Evolutionary conservation across 2,797 vertebrate species (phyloP), one percentile per base, ranked within the genome.

Genomic region (Halcyon smyrnensis): DNA sequence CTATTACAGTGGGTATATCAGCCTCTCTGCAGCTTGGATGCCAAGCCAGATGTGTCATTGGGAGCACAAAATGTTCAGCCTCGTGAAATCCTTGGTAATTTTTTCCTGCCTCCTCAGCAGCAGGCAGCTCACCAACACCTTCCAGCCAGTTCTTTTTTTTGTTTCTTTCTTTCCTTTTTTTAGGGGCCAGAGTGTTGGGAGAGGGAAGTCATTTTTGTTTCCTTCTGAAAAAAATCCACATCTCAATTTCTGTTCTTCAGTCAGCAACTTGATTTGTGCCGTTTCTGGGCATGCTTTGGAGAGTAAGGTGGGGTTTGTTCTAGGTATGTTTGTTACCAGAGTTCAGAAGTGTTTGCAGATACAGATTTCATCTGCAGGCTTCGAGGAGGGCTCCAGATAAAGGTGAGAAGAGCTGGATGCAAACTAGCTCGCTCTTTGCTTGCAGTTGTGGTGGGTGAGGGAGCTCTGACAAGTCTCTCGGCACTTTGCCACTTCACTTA

Each of bases 31-130:
- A 90, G 87, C 87, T 76, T 7, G 12, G 84, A 18, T 84, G 87
- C 89, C 2, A 21, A 92, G 76, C 89, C 95, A 84, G 82, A 92
- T 75, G 53, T 86, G 91, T 71, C 79, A 59, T 2, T 75, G 69
- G 57, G 54, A 95, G 69, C 69, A 73, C 85, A 54, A 32, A 59
- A 15, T 70, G 80, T 43, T 89, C 69, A 86, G 43, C 69, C 65
- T 85, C 59, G 15, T 45, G 23, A 85, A 81, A 67, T 45, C 50
- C 69, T 65, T 64, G 65, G 41, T 34, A 9, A 32, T 67, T 79
- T 91, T 95, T 82, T 84, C 83, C 76, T 96, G 65, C 73, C 41
- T 91, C 23, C 30, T 91, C 69, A 86, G 53, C 73, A 94, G 46
- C 82, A 79, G 80, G 70, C 76, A 92, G 50, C 50, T 91, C 85